Evolutionary conservation across 2,113 vertebrate genomes (phyloP), one percentile per base, ranked within the genome.

Genomic region (Fulmarus glacialis): DNA sequence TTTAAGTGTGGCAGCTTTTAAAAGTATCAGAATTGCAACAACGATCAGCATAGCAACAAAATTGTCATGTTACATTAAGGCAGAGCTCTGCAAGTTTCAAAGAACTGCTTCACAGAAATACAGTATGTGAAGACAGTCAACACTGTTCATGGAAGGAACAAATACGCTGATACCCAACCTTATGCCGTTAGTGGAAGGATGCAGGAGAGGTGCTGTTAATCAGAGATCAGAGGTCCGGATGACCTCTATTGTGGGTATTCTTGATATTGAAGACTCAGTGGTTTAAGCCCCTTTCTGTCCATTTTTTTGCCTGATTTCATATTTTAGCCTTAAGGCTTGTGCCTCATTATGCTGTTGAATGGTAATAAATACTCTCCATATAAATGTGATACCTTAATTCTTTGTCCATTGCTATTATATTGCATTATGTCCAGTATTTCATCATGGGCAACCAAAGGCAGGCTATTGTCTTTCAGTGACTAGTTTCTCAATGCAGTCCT

Each of bases 311-410:
- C 90, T 93, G 77, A 93, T 94, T 97, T 97, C 74, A 90, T 92
- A 82, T 97, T 97, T 96, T 96, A 82, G 95, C 98, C 98, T 98
- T 98, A 97, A 98, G 97, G 96, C 97, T 94, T 88, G 95, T 98
- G 97, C 96, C 97, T 97, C 93, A 56, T 97, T 87, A 86, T 95
- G 82, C 95, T 96, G 63, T 93, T 95, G 91, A 97, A 96, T 90
- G 90, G 92, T 97, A 95, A 96, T 77, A 89, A 88, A 87, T 73
- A 56, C 74, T 90, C 89, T 90, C 71, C 91, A 12, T 95, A 97
- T 97, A 90, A 96, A 97, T 96, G 94, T 93, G 94, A 96, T 98
- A 94, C 91, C 97, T 97, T 95, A 92, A 92, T 92, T 96, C 95
- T 97, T 97, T 97, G 91, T 98, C 94, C 95, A 74, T 98, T 93